Evolutionary conservation across 2,113 vertebrate species (phyloP).

Genomic region (Phalacrocorax pelagicus): DNA sequence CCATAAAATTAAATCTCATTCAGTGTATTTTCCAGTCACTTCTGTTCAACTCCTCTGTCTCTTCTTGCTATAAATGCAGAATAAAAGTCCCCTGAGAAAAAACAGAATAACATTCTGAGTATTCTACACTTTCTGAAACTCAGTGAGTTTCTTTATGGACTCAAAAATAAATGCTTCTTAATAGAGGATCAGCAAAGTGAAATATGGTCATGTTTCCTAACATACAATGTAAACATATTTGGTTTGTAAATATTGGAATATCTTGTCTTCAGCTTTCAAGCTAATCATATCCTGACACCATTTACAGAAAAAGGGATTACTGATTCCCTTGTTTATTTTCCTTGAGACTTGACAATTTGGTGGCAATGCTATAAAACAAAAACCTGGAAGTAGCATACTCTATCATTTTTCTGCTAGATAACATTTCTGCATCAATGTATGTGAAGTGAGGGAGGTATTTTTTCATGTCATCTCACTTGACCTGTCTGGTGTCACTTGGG

Average conservation of each 20-base stretch:
- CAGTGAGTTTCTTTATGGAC: neutral
- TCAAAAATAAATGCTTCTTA: neutral
- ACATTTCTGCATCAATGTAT: neutral
- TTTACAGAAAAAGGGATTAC: neutral
- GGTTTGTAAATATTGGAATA: neutral
- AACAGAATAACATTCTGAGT: neutral
- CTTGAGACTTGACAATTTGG: neutral
- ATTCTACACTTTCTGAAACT: neutral
- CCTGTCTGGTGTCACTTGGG: neutral
- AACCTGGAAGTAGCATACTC: neutral
- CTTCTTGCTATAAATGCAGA: neutral
- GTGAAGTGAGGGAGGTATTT: neutral
- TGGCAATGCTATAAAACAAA: neutral
- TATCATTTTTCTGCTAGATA: neutral
- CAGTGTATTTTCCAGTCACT: neutral
- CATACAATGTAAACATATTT: neutral
- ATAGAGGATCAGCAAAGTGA: neutral
- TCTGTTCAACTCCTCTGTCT: neutral
- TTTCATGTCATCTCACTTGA: neutral
- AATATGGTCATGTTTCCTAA: neutral
- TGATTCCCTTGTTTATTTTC: neutral
- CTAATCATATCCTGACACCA: neutral
- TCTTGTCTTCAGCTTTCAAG: neutral
- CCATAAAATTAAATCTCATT: neutral
- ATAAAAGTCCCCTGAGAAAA: neutral